Evolutionary conservation across 2,113 vertebrate species (phyloP), one percentile per base, ranked within the genome.

Genomic region (Rhinolophus sinicus): DNA sequence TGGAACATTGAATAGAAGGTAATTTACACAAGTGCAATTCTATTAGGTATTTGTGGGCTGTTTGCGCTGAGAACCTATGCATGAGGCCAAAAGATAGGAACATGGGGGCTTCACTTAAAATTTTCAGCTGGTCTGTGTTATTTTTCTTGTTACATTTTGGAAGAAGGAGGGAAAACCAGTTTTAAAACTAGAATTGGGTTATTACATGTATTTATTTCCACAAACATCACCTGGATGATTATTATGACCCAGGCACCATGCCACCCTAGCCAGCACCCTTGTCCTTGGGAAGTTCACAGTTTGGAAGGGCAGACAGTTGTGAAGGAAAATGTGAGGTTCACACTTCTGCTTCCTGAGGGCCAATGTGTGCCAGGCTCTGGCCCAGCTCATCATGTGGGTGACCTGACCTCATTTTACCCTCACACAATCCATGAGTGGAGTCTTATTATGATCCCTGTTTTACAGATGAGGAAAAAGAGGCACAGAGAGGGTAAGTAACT

Each of bases 401-500:
- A 58, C 21, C 21, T 65, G 8, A 77, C 21, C 16, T 77, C 24
- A 44, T 72, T 77, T 90, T 15, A 26, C 35, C 8, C 18, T 72
- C 30, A 65, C 12, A 8, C 4, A n/a, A 44, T 35, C 56, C 16
- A 33, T 3, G 7, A 38, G 56, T 69, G 14, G n/a, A n/a, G 11
- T 54, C 2, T 35, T 40, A 6, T 40, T 8, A n/a, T 3, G n/a
- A 30, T 11, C 38, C 35, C 16, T n/a, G 2, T 60, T 73, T 81
- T n/a, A 77, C 9, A 70, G 47, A 78, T 6, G 9, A 92, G 40
- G 38, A 38, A 77, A 44, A 70, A 30, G 52, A 88, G 35, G 26
- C 90, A 72, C 89, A 92, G 93, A 96, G 69, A 90, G 47, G 33
- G 73, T 87, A 77, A 67, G 73, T 87, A 77, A 67, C 24, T 88